Evolutionary conservation across 2,113 vertebrate genomes (phyloP), one percentile per base, ranked within the genome.

Genomic region (Halcyon malimbica): DNA sequence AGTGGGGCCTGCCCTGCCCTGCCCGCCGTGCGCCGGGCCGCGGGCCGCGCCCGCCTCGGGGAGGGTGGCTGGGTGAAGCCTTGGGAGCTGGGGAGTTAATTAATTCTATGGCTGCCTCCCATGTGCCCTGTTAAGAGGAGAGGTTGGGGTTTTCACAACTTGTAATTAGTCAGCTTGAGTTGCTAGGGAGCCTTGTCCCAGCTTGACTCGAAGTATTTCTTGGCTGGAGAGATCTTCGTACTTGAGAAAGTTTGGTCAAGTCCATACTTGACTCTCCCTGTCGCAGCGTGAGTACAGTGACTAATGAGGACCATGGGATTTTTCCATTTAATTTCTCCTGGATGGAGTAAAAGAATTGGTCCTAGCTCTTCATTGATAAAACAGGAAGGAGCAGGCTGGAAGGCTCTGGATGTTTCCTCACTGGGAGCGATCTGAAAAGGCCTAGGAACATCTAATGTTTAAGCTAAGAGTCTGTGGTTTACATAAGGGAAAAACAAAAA

Each of bases 121-220:
- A 0, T 19, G 75, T 16, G 48, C 50, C 18, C 48, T 7, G 41
- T 0, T 2, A 0, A 3, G 48, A n/a, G 26, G 7, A 64, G n/a
- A 41, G 33, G 50, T 9, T 16, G 44, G 60, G 69, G 42, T 67
- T 78, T 85, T 83, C 88, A 39, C 71, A 87, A 79, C 42, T 84
- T 9, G 41, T n/a, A 20, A 5, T 90, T 87, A 82, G 69, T 81
- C 78, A 16, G 70, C 25, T 46, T 12, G 87, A 64, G 93, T 96
- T 96, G 96, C 93, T 24, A 41, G 48, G 89, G 70, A 80, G 86
- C 90, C 78, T 67, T 97, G 97, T 79, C 96, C 89, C 83, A 48
- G 93, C 97, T 96, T 97, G 96, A 96, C 91, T 95, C 20, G 37
- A 75, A 57, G 75, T 59, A 74, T 93, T 94, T 95, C 83, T 95